Conservation (phyloP, 2,888 invertebrate species). For the Drosophila kambysellisi region DNA sequence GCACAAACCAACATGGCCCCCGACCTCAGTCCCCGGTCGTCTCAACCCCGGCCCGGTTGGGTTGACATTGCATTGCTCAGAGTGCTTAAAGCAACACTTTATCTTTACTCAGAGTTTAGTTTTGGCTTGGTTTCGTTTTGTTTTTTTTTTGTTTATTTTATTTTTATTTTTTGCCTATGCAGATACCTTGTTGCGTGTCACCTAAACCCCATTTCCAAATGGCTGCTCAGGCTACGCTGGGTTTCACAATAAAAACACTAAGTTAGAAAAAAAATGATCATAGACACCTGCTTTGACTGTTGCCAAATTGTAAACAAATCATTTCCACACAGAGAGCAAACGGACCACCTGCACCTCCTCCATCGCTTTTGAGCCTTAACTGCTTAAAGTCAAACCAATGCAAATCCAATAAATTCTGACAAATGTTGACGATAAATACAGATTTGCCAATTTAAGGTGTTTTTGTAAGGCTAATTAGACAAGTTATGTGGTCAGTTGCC, state of each 20-base stretch:
- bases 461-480: slow-evolving; percentile 5
- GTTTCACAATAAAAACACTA: slow-evolving; percentile 33
- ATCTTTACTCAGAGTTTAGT: slow-evolving; percentile 4
- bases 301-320: slow-evolving; percentile 21
- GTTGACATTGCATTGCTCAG: slow-evolving; percentile 55
- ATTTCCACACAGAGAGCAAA: neutral
- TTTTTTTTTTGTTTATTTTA: neutral
- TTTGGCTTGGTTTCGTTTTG: slow-evolving; percentile 2
- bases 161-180: slow-evolving; percentile 27
- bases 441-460: slow-evolving; percentile 3
- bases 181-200: slow-evolving; percentile 64
- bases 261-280: slow-evolving; percentile 28
- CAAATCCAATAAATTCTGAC: slow-evolving; percentile 24
- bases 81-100: slow-evolving; percentile 21
- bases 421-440: neutral
- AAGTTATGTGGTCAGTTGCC: neutral
- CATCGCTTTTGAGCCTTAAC: neutral
- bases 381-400: slow-evolving; percentile 15
- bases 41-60: slow-evolving; percentile 35
- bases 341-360: slow-evolving; percentile 30
- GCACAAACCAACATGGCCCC: slow-evolving; percentile 14
- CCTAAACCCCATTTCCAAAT: slow-evolving; percentile 60
- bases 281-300: slow-evolving; percentile 24
- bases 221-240: slow-evolving; percentile 34
- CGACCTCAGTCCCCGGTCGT: slow-evolving; percentile 8